Evolutionary conservation across 2,888 invertebrate genomes (phyloP), one percentile per base, ranked within the genome.

Genomic region (Corythucha ciliata): DNA sequence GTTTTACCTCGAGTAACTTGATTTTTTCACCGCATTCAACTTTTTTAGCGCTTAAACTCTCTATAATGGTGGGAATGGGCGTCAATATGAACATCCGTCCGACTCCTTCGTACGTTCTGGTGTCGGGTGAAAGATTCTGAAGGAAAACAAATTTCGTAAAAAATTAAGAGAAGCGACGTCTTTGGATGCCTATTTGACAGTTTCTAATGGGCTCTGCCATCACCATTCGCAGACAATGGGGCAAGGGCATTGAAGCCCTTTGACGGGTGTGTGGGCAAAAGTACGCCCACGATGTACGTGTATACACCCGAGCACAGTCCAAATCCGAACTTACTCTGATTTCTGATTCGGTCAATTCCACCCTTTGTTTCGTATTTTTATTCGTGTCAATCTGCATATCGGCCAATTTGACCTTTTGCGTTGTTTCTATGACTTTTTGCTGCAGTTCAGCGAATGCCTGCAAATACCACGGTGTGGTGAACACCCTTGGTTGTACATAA

Each of bases 31-130:
- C 70, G 61, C 69, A 60, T 12, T 47, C 42, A 16, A 36, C 47
- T 18, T 57, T 52, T 52, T 56, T 57, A 7, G 29, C 49, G 16
- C 46, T 44, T 25, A 61, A 55, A 27, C 60, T 59, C 46, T 58
- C 58, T 37, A 62, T 55, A 32, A 61, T 60, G n/a, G 58, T 56
- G 22, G 59, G 2, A 86, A 80, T 71, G 53, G 82, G 78, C 45
- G 82, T 79, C 24, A 81, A 69, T 16, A 89, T 70, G 66, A 90
- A 90, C 84, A 87, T 88, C 66, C 90, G 74, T 6, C 90, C 90
- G 2, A 90, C 78, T 22, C 84, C 79, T 70, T 88, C 83, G 64
- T 83, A 90, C 1, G 82, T 82, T 62, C 74, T 80, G 1, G 81
- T 83, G 18, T 72, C 75, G 52, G 73, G 66, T 45, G 80, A 78